These are phyloP conservation scores for Carterocephalus palaemon DNA, from an alignment of 2,888 invertebrate species.

Conservation along the genomic window DNA sequence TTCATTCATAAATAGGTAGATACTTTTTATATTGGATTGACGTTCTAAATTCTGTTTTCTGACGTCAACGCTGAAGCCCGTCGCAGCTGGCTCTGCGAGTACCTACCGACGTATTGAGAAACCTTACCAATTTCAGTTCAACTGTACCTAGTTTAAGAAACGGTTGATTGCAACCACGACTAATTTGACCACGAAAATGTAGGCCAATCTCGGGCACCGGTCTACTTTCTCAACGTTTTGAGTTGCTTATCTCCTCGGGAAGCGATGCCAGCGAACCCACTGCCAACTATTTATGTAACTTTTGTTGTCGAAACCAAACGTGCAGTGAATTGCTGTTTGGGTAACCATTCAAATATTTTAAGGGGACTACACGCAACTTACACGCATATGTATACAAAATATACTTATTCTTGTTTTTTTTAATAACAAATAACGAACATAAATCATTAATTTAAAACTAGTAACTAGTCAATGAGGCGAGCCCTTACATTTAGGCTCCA, in stretches of 20 bases:
- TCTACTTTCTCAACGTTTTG: constrained; percentile 71
- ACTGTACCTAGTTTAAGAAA: constrained; percentile 64
- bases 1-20: no score
- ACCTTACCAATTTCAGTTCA: constrained; percentile 58
- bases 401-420: constrained; percentile 16
- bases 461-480: no score
- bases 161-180: constrained; percentile 67
- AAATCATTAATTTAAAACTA: constrained; percentile 22
- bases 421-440: constrained; percentile 25
- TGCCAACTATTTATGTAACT: constrained; percentile 71
- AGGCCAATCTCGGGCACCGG: constrained; percentile 69
- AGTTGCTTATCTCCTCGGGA: constrained; percentile 69
- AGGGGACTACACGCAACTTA: constrained; percentile 10
- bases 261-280: constrained; percentile 65
- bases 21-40: no score
- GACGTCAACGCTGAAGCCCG: no score
- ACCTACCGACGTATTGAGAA: constrained; percentile 58
- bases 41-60: no score
- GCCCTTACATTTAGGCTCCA: constrained; percentile 5
- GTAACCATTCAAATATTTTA: constrained; percentile 8
- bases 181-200: constrained; percentile 66
- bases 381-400: constrained; percentile 2
- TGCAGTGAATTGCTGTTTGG: constrained; percentile 37
- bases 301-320: constrained; percentile 71
- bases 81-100: no score